Evolutionary conservation across 1,140 invertebrate species (phyloP), one percentile per base, ranked within the genome.

Genomic region (Epicauta chinensis): DNA sequence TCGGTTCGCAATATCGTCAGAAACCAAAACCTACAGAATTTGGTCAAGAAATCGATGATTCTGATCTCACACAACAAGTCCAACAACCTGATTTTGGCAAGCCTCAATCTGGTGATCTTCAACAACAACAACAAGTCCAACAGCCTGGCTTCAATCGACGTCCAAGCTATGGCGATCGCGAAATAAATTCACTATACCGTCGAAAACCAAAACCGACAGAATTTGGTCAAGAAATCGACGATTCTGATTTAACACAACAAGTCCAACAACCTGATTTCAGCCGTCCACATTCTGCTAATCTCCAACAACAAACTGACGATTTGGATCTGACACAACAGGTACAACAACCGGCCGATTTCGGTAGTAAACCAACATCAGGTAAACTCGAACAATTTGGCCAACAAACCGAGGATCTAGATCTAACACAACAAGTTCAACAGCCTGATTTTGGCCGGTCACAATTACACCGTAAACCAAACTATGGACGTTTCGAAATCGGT

Each of bases 301-400:
- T 34, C 9, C 14, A 36, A 15, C 44, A 46, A 37, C 34, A 47
- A 29, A 38, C 12, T 23, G 17, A 50, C 11, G 47, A 50, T 42
- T 40, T 38, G 2, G 48, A 55, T 45, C 23, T 55, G 31, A 55
- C 53, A 40, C 56, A 55, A 42, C 39, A 51, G 43, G 31, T 13
- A 13, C 34, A 41, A 41, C 36, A 51, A n/a, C 10, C 10, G 10
- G 10, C n/a, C n/a, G 45, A 12, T n/a, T 34, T 34, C 12, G 32
- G 32, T n/a, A 34, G 44, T n/a, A 16, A 44, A 46, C 16, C 40
- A 11, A 42, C 32, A 31, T 13, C 30, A 9, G 16, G 12, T n/a
- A 29, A 45, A 45, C 9, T 45, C 1, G 40, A 44, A 38, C 53
- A 50, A 37, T 36, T 53, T 31, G 46, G 34, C 2, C 54, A 53